These are phyloP conservation scores for Eumeta japonica DNA, from an alignment of 1,140 invertebrate species.

Conservation along the genomic window DNA sequence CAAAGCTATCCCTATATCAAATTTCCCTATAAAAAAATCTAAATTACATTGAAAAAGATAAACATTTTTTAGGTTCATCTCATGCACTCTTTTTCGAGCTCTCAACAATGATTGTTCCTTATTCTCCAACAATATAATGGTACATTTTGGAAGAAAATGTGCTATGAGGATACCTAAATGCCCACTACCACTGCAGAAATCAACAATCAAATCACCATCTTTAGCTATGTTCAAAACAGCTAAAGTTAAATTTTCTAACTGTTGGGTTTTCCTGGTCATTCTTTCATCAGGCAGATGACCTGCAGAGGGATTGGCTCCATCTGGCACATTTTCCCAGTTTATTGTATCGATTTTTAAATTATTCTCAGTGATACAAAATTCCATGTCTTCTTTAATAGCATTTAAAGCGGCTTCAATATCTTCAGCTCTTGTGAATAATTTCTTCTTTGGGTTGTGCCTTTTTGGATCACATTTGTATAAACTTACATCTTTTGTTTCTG, in stretches of 20 bases:
- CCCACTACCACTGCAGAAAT: slow-evolving; percentile 93
- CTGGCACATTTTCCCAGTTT: slow-evolving; percentile 66
- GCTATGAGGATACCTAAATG: slow-evolving; percentile 89
- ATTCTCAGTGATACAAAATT: slow-evolving; percentile 39
- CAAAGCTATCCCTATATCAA: slow-evolving; percentile 82
- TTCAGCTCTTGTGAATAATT: slow-evolving; percentile 72
- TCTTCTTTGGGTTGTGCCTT: slow-evolving; percentile 70
- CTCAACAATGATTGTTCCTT: slow-evolving; percentile 83
- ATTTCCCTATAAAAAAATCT: slow-evolving; percentile 76
- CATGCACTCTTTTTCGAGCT: slow-evolving; percentile 69
- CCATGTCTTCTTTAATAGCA: slow-evolving; percentile 28
- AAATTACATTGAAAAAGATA: slow-evolving; percentile 83
- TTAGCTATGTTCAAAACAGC: slow-evolving; percentile 71
- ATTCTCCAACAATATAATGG: slow-evolving; percentile 85
- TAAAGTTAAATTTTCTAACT: slow-evolving; percentile 84
- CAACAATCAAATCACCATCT: slow-evolving; percentile 71
- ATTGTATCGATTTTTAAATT: slow-evolving; percentile 19
- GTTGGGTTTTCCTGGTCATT: slow-evolving; percentile 78
- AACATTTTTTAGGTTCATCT: slow-evolving; percentile 74
- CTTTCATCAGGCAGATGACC: slow-evolving; percentile 77
- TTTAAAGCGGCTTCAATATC: slow-evolving; percentile 69
- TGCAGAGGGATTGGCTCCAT: slow-evolving; percentile 70
- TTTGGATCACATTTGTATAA: slow-evolving; percentile 79
- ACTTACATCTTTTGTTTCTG: slow-evolving; percentile 60
- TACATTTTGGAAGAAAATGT: slow-evolving; percentile 72